Evolutionary conservation across 2,888 invertebrate genomes (phyloP), one percentile per base, ranked within the genome.

Genomic region (Tenthredo mesomela): DNA sequence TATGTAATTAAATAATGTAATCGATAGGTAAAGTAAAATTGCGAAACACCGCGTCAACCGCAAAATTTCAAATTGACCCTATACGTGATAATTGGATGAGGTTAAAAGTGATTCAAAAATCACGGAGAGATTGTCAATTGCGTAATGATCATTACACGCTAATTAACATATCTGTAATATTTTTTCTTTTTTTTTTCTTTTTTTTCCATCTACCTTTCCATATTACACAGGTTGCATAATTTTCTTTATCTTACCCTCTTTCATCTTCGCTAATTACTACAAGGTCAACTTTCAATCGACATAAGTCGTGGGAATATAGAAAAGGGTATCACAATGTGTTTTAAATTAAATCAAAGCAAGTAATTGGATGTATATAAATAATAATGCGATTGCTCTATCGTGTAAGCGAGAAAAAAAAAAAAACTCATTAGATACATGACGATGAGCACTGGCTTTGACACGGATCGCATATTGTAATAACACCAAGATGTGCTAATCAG

Each of bases 241-340:
- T 15, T 47, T 50, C 75, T 21, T 43, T 21, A 25, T 43, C 25
- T 47, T 75, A 5, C 15, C 15, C 1, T 37, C 10, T 70, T 47
- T 43, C 21, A 12, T 43, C 47, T 6, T 12, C 47, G 25, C 4
- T 7, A 29, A 37, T 70, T n/a, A 37, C 70, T 70, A 2, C 43
- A 75, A 75, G 75, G 75, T 75, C 75, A 18, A 75, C 12, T 47
- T 47, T 4, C 15, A 25, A 25, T 75, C 25, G 25, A 4, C 15
- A 47, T 18, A 5, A 29, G 21, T 77, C 77, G 77, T 77, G 77
- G 77, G 77, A 77, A 77, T 54, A 77, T 33, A 10, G 29, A 75
- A 47, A 47, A 75, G n/a, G 15, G 54, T 15, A 77, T 9, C 33
- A 3, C 29, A 29, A 29, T 7, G 15, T n/a, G 50, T 25, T 9